Percentiles rank a stretch among this genome's conserved stretches.
phyloP scores from a whole-genome alignment of 2,113 vertebrate species.

The Chitala chitala region DNA sequence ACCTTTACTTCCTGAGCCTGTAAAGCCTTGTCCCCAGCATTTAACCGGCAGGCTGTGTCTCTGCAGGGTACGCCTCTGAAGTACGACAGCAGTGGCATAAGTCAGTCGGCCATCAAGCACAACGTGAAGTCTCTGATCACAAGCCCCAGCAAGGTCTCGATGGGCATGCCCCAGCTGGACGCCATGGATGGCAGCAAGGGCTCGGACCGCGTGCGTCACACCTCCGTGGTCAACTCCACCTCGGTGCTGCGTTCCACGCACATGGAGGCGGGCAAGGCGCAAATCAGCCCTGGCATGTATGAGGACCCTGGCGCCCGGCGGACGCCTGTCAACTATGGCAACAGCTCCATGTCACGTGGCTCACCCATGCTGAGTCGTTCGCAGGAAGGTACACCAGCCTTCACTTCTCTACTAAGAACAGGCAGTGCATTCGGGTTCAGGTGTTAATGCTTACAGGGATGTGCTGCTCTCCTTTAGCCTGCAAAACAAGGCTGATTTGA shows the following conservation, averaged over 20 bases:
- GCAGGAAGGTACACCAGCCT: conserved; percentile 68
- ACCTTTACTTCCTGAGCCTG: not conserved
- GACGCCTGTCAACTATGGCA: conserved; percentile 86
- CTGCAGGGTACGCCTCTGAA: conserved; percentile 82
- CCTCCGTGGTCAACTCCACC: conserved; percentile 87
- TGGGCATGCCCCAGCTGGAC: conserved; percentile 78
- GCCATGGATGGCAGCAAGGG: conserved; percentile 77
- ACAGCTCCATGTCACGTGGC: conserved; percentile 80
- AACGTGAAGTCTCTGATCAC: conserved; percentile 97
- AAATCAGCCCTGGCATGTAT: conserved; percentile 92
- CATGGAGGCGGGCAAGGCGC: conserved; percentile 82
- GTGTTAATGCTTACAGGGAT: too few species aligned
- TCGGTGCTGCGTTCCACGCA: conserved; percentile 93
- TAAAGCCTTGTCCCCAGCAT: not conserved
- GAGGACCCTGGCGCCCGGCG: conserved; percentile 84
- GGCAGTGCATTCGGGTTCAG: too few species aligned
- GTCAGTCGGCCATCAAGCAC: conserved; percentile 89
- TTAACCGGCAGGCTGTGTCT: conserved; percentile 1
- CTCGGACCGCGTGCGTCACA: conserved; percentile 76
- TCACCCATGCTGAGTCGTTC: conserved; percentile 83
- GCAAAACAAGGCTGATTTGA: too few species aligned
- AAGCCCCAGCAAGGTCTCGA: conserved; percentile 78
- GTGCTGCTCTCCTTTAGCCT: too few species aligned
- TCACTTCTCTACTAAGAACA: too few species aligned
- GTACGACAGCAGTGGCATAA: conserved; percentile 67